Conservation (phyloP, 2,888 invertebrate genomes). For the Deroplatys truncata region DNA sequence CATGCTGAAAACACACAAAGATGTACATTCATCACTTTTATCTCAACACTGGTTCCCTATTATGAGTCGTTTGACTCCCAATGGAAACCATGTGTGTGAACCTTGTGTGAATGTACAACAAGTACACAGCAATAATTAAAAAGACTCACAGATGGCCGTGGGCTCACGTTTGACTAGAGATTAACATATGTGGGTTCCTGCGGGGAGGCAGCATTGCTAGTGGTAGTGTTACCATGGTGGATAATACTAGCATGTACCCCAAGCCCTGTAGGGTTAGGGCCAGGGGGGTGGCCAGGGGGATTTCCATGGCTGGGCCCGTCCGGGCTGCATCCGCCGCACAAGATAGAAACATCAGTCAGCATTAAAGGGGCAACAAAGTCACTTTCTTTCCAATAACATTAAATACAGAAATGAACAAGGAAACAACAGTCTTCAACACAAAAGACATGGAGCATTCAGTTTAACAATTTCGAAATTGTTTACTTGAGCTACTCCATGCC, state of each 20-base stretch:
- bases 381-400: conserved; percentile 17
- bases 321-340: conserved; percentile 33
- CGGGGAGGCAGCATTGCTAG: conserved; percentile 49
- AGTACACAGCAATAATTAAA: not conserved
- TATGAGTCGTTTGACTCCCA: not conserved
- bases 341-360: conserved; percentile 42
- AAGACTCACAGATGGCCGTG: conserved; percentile 26
- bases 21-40: not conserved
- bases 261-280: conserved; percentile 47
- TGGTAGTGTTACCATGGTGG: conserved; percentile 54
- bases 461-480: not conserved
- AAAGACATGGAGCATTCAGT: conserved; percentile 14
- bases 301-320: conserved; percentile 27
- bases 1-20: not conserved
- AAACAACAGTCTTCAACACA: not conserved
- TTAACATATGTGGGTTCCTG: conserved; percentile 93
- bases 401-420: conserved; percentile 9
- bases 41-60: not conserved
- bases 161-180: conserved; percentile 64
- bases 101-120: not conserved
- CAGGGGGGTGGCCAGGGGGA: conserved; percentile 44
- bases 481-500: conserved; percentile 5
- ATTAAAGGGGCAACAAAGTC: conserved; percentile 44
- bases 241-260: conserved; percentile 33
- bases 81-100: not conserved